Evolutionary conservation across 2,888 invertebrate species (phyloP).

Genomic region (Pogonocherus hispidulus): DNA sequence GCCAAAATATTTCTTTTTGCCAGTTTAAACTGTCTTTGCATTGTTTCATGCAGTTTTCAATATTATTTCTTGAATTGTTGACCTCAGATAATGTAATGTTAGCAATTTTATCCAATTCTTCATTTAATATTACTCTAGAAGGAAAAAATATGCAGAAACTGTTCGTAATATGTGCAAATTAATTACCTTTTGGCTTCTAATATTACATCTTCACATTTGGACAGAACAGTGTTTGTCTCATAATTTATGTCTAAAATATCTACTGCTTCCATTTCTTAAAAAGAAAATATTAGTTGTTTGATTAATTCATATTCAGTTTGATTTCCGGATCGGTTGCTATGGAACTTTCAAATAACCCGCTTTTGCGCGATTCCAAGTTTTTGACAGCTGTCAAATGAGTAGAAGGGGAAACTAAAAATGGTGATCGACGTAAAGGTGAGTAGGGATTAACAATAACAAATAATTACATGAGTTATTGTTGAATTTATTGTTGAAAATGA

Average conservation of each 20-base stretch:
- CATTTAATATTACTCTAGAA: conserved; percentile 45
- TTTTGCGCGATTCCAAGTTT: background rate
- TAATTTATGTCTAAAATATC: conserved; percentile 11
- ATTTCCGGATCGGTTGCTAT: background rate
- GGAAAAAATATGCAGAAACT: conserved; percentile 3
- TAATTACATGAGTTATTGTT: background rate
- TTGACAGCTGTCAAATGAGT: conserved; percentile 17
- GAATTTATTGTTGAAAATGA: background rate
- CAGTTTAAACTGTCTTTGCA: conserved; percentile 35
- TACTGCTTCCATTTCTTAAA: conserved; percentile 11
- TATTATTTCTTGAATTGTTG: conserved; percentile 24
- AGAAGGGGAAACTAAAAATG: conserved; percentile 33
- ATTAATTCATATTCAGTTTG: background rate
- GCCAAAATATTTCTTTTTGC: conserved; percentile 43
- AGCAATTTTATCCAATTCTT: conserved; percentile 46
- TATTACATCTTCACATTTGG: conserved; percentile 36
- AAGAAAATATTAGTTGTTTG: background rate
- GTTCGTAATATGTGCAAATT: background rate
- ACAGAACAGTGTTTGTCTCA: conserved; percentile 14
- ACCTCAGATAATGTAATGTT: conserved; percentile 43
- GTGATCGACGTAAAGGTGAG: conserved; percentile 40
- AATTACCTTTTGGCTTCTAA: conserved; percentile 41
- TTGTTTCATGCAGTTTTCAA: conserved; percentile 22
- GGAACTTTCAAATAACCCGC: conserved; percentile 39
- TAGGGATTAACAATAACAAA: conserved; percentile 26